phyloP scores from a whole-genome alignment of 2,888 invertebrate genomes.

The Conomelus anceps region DNA sequence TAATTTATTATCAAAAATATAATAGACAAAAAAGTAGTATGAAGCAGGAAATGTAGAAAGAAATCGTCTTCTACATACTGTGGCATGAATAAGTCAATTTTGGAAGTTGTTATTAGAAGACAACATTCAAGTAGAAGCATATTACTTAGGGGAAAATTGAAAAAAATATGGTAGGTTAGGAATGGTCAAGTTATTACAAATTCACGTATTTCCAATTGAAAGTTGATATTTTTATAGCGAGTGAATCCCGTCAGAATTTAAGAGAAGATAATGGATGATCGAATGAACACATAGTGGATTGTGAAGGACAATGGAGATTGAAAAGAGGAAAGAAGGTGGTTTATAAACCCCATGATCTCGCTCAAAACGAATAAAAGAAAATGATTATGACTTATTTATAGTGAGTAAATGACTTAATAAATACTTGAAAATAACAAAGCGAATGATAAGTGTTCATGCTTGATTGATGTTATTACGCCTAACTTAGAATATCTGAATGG shows the following conservation, averaged over 20 bases:
- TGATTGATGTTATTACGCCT: background rate
- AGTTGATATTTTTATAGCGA: background rate
- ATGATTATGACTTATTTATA: no score
- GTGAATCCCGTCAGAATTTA: background rate
- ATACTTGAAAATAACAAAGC: background rate
- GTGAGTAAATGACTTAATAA: no score
- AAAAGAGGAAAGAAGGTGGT: background rate
- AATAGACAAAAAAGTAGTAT: no score
- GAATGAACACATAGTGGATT: background rate
- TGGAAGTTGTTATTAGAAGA: background rate
- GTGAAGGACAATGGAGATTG: background rate
- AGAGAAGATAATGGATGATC: no score
- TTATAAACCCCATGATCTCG: background rate
- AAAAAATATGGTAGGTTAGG: background rate
- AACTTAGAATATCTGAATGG: background rate
- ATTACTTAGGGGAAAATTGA: background rate
- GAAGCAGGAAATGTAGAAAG: background rate
- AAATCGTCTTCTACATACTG: no score
- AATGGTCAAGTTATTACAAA: background rate
- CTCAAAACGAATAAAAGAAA: background rate
- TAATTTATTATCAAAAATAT: no score
- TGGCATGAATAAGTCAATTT: background rate
- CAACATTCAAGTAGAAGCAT: background rate
- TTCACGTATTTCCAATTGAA: background rate
- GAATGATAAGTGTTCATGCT: background rate